Evolutionary conservation across 2,797 vertebrate species (phyloP), one percentile per base, ranked within the genome.

Genomic region (Hoplostethus atlanticus): DNA sequence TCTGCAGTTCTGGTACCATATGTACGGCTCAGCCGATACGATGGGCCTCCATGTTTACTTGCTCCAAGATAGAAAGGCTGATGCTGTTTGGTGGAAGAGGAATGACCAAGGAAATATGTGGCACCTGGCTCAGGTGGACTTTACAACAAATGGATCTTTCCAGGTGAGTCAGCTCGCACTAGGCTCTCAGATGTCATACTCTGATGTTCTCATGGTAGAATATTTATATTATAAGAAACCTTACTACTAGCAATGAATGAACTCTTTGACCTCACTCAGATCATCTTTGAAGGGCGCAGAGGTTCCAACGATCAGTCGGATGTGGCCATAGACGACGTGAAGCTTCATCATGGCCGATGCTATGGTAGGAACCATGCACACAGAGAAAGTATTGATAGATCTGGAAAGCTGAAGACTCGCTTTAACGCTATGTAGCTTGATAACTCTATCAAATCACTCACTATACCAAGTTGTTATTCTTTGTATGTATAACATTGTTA

Each of bases 1-100:
- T 83, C 89, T 95, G 55, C 90, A 93, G 80, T 95, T 95, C 86
- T 95, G 95, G 94, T 95, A 95, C 67, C 92, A 95, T 77, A 95
- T 95, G 87, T 88, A 94, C 0, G 93, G 94, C 11, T 90, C 92
- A 42, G 93, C 93, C 0, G 84, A 91, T 0, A 90, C 90, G 30
- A 94, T 95, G 93, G 93, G 93, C 48, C 91, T 95, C 38, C 62
- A 85, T 9, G 71, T 95, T 21, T 94, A 95, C 76, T 52, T 93
- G 55, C 11, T 92, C 28, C 83, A 94, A 17, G 59, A 80, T 4
- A 83, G 59, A 59, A 3, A 5, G 0, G 74, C 79, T 1, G 6
- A 68, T 1, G 75, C 52, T 21, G 9, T 94, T 36, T 95, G 89
- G 90, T 16, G 69, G 53, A 84, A 71, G 30, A 89, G 68, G 34